Evolutionary conservation across 1,140 invertebrate species (phyloP).

Genomic region (Piezodorus guildinii): DNA sequence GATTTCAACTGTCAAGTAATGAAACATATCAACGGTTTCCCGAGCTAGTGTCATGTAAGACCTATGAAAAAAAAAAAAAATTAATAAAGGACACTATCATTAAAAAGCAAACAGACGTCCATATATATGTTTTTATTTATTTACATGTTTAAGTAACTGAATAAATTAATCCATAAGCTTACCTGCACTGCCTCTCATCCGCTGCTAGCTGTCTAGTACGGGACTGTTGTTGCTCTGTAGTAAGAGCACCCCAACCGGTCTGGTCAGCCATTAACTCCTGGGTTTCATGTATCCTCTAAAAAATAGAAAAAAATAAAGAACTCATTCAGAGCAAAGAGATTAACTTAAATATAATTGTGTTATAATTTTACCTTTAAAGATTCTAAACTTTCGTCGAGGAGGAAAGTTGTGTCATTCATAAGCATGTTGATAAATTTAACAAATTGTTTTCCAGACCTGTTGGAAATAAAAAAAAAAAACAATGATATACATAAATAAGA

Average conservation of each 20-base stretch:
- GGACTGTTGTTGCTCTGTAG: conserved; percentile 61
- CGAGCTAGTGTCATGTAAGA: conserved; percentile 89
- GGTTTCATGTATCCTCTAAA: conserved; percentile 75
- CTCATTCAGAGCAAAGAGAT: neutral
- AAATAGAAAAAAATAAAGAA: neutral
- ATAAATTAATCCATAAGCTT: neutral
- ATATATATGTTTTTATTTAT: neutral
- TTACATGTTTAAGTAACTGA: neutral
- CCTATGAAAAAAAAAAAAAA: conserved; percentile 33
- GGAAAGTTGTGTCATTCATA: conserved; percentile 97
- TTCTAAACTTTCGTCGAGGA: conserved; percentile 91
- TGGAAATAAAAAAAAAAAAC: conserved; percentile 21
- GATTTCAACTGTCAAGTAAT: conserved; percentile 90
- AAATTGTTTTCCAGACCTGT: conserved; percentile 75
- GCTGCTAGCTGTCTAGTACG: conserved; percentile 66
- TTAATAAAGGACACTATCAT: neutral
- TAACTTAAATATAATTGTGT: neutral
- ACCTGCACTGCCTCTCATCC: conserved; percentile 85
- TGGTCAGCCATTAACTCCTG: conserved; percentile 74
- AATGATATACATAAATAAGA: neutral
- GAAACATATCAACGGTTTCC: conserved; percentile 97
- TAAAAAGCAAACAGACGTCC: no score
- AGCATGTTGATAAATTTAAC: conserved; percentile 98
- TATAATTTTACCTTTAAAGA: conserved; percentile 57
- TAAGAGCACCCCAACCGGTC: conserved; percentile 49